These are phyloP conservation scores for Tachuris rubrigastra DNA, from an alignment of 2,113 vertebrate species.

Conservation along the genomic window DNA sequence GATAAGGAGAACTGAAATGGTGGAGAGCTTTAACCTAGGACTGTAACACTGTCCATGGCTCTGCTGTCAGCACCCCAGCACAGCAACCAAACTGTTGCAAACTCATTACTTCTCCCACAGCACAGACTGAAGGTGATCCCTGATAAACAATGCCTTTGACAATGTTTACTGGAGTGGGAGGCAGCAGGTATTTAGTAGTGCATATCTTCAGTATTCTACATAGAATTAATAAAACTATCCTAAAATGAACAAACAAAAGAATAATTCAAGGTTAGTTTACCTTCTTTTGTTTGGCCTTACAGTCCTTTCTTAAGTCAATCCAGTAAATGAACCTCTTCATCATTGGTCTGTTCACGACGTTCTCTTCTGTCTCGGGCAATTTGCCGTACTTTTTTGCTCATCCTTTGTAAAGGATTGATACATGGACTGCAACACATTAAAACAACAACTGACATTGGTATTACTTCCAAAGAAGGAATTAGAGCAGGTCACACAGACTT, in stretches of 20 bases:
- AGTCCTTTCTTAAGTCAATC: not conserved
- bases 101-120: not conserved
- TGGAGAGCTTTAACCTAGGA: not conserved
- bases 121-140: not conserved
- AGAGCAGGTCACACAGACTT: not conserved
- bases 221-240: not conserved
- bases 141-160: not conserved
- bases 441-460: not conserved
- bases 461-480: not conserved
- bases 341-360: rapidly evolving
- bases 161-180: not conserved
- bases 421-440: conserved; percentile 51
- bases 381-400: not conserved
- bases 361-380: not conserved
- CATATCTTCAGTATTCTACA: not conserved
- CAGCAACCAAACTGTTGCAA: not conserved
- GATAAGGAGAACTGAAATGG: not conserved
- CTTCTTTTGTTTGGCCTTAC: not conserved
- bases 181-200: not conserved
- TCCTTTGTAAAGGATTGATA: not conserved
- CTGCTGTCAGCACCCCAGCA: not conserved
- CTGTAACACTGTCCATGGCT: not conserved
- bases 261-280: not conserved
- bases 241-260: not conserved
- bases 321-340: not conserved